phyloP scores from a whole-genome alignment of 1,140 invertebrate species.

The Cydia pomonella region DNA sequence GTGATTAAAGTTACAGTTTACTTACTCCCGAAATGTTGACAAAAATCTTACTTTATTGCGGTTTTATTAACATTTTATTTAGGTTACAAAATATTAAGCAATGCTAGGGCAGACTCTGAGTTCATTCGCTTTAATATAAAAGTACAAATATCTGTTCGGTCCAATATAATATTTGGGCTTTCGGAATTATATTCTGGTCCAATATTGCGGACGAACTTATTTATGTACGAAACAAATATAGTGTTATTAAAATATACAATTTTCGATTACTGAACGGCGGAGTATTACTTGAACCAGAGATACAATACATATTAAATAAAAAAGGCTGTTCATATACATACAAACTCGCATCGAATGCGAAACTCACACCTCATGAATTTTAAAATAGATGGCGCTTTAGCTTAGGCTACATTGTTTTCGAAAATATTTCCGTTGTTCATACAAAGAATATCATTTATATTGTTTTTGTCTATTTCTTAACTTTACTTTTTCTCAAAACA shows the following conservation, averaged over 20 bases:
- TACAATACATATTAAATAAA: constrained; percentile 17
- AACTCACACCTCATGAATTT: too few relatives aligned
- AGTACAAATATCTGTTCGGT: background rate
- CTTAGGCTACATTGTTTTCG: too few relatives aligned
- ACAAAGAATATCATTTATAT: too few relatives aligned
- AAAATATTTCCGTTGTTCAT: too few relatives aligned
- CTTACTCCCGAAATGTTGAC: background rate
- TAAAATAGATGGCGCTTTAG: too few relatives aligned
- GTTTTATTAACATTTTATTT: background rate
- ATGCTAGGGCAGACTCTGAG: background rate
- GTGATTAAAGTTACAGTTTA: background rate
- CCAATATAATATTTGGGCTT: constrained; percentile 17
- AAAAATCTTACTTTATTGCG: background rate
- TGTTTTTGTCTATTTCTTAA: too few relatives aligned
- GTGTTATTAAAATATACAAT: background rate
- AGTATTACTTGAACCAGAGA: constrained; percentile 37
- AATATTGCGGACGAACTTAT: background rate
- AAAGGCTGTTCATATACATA: too few relatives aligned
- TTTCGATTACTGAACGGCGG: background rate
- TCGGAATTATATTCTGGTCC: constrained; percentile 4
- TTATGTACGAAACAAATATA: constrained; percentile 28
- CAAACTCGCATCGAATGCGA: too few relatives aligned
- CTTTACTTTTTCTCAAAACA: too few relatives aligned
- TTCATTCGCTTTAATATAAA: background rate
- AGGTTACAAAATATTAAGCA: constrained; percentile 11